Conservation (phyloP, 1,140 invertebrate species). For the Chelonus insularis region DNA sequence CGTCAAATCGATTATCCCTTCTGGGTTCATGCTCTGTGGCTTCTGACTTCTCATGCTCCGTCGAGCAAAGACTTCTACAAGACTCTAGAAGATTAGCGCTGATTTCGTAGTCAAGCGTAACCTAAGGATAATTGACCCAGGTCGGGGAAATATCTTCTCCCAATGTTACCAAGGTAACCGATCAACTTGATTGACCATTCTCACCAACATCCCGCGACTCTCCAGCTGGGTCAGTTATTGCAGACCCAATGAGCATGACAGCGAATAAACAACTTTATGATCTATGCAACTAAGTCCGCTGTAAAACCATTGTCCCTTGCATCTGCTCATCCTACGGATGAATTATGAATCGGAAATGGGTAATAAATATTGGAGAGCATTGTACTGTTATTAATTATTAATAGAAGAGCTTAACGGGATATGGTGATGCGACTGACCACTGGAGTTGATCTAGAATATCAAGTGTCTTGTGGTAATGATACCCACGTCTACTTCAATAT, state of each 20-base stretch:
- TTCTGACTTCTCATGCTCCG: slow-evolving; percentile 3
- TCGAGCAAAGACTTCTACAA: slow-evolving; percentile 3
- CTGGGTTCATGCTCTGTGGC: not conserved
- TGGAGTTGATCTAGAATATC: slow-evolving; percentile 24
- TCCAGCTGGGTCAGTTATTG: slow-evolving; percentile 18
- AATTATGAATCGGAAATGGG: slow-evolving; percentile 25
- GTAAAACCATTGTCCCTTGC: slow-evolving; percentile 23
- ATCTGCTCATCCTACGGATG: slow-evolving; percentile 11
- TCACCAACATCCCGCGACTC: not conserved
- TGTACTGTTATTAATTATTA: slow-evolving; percentile 31
- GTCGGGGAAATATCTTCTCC: not conserved
- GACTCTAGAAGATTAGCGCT: not conserved
- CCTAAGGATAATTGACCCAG: slow-evolving; percentile 10
- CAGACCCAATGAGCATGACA: slow-evolving; percentile 18
- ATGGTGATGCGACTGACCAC: slow-evolving; percentile 21
- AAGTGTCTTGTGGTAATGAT: slow-evolving; percentile 25
- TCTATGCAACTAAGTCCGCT: not conserved
- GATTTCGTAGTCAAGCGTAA: slow-evolving; percentile 18
- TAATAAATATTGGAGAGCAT: slow-evolving; percentile 14
- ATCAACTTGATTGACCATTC: not conserved
- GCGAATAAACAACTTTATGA: slow-evolving; percentile 10
- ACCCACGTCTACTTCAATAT: not conserved
- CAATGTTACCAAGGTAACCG: not conserved
- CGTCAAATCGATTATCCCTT: slow-evolving; percentile 18
- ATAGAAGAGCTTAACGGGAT: slow-evolving; percentile 23